Evolutionary conservation across 2,888 invertebrate genomes (phyloP).

Genomic region (Oscheius onirici): DNA sequence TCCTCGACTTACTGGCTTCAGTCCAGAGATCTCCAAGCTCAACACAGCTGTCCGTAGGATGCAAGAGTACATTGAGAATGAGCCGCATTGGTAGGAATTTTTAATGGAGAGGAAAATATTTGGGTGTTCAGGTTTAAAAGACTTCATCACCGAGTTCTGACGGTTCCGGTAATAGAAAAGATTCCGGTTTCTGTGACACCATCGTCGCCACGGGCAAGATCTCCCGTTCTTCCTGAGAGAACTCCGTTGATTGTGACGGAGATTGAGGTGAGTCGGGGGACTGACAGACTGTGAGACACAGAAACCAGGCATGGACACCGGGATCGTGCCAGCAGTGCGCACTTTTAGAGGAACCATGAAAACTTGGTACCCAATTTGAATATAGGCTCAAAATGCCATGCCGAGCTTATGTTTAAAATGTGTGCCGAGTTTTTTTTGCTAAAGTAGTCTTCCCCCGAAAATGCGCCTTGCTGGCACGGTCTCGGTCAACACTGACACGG

Average conservation of each 20-base stretch:
- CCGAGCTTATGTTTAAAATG: too few relatives aligned
- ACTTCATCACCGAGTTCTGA: conserved; percentile 44
- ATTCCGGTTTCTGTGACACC: neutral
- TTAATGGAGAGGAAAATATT: neutral
- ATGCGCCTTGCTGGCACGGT: too few relatives aligned
- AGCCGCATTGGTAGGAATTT: conserved; percentile 54
- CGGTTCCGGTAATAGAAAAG: neutral
- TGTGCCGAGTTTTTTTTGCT: too few relatives aligned
- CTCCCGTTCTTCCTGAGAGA: conserved; percentile 7
- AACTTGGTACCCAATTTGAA: too few relatives aligned
- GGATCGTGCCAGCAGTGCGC: too few relatives aligned
- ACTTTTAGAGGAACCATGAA: too few relatives aligned
- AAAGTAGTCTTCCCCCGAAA: too few relatives aligned
- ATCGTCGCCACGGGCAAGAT: neutral
- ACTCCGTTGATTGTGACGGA: neutral
- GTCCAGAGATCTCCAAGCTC: conserved; percentile 46
- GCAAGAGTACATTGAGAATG: conserved; percentile 43
- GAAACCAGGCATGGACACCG: too few relatives aligned
- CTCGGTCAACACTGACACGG: too few relatives aligned
- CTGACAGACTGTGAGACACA: too few relatives aligned
- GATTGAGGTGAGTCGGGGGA: conserved; percentile 1
- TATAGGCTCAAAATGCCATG: too few relatives aligned
- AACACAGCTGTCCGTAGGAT: conserved; percentile 55
- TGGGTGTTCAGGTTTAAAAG: conserved; percentile 46
- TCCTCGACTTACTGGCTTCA: conserved; percentile 53